Base-by-base conservation (phyloP, 2,888 invertebrate genomes). In the Ectemnius cavifrons region DNA sequence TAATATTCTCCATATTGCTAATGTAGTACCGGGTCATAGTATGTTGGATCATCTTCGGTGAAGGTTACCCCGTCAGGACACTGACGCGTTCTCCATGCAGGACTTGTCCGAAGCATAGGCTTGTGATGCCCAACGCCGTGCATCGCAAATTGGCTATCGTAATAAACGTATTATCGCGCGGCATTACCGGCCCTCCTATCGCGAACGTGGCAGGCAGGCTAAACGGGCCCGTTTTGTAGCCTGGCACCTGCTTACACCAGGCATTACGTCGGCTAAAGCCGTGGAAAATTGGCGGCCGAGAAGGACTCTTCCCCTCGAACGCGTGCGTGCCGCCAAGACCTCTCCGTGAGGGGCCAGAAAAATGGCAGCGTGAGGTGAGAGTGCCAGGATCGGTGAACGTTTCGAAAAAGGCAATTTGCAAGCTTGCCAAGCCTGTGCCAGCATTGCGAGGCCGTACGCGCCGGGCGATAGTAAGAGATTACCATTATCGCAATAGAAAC, bases 81-180 rank as follows among this genome's bases (percentile, higher is more conserved):
- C 75, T 75, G 78, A 83, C 75, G 76, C 52, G 52, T 52, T 16
- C 16, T 52, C n/a, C 52, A 52, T 52, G n/a, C 14, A 16, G 75
- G 45, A 46, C 47, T 47, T 37, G 59, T 67, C 59, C 58, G 70
- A 63, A 69, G 75, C 59, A 45, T 63, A 57, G 46, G 63, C 62
- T 16, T 18, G 18, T 23, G 28, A 16, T 66, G 49, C n/a, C 65
- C 69, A 56, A 59, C 63, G 47, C 61, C 57, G 58, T 68, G 46
- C 77, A 78, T 80, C 84, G 81, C 85, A 85, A 85, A 85, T 86
- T 79, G 79, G 69, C 77, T 73, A 78, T 82, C 80, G 82, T 73
- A 81, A 85, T 85, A 86, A 85, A 84, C 78, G 80, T 83, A 85
- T 86, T 86, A 86, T 85, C 83, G 78, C 70, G 63, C 70, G 62